phyloP scores from a whole-genome alignment of 2,113 vertebrate species.

The Lycaon pictus region DNA sequence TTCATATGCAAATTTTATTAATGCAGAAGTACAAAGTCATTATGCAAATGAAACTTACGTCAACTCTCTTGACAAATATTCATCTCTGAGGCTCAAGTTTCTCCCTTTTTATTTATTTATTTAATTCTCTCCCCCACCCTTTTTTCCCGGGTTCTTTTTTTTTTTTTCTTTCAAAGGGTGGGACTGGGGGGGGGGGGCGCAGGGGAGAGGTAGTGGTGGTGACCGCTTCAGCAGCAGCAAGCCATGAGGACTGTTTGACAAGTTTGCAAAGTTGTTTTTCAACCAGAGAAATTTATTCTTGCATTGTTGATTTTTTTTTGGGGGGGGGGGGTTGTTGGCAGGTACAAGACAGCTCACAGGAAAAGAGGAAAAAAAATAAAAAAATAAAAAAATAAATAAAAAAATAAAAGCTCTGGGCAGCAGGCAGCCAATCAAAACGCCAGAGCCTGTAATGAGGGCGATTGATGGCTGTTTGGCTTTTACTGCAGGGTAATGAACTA shows the following conservation, averaged over 20 bases:
- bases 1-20: constrained; percentile 99
- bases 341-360: constrained; percentile 90
- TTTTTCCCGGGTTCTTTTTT: constrained; percentile 50
- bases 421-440: constrained; percentile 93
- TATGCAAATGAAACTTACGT: constrained; percentile 99
- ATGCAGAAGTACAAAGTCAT: constrained; percentile 99
- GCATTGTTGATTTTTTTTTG: constrained; percentile 82
- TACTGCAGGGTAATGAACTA: constrained; percentile 99
- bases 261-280: constrained; percentile 93
- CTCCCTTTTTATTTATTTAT: constrained; percentile 89
- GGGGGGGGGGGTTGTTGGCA: constrained; percentile 85
- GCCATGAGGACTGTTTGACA: constrained; percentile 87
- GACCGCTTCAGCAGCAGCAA: constrained; percentile 59
- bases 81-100: constrained; percentile 96
- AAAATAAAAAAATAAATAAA: constrained; percentile 73
- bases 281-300: constrained; percentile 89
- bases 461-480: constrained; percentile 99
- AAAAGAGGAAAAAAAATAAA: constrained; percentile 78
- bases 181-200: too few species aligned
- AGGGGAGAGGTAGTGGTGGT: not conserved
- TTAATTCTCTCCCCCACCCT: constrained; percentile 69
- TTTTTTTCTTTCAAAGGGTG: too few species aligned
- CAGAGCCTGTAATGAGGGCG: constrained; percentile 93
- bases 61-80: constrained; percentile 99
- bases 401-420: constrained; percentile 88